Evolutionary conservation across 2,888 invertebrate genomes (phyloP).

Genomic region (Scaptodrosophila latifasciaeformis): DNA sequence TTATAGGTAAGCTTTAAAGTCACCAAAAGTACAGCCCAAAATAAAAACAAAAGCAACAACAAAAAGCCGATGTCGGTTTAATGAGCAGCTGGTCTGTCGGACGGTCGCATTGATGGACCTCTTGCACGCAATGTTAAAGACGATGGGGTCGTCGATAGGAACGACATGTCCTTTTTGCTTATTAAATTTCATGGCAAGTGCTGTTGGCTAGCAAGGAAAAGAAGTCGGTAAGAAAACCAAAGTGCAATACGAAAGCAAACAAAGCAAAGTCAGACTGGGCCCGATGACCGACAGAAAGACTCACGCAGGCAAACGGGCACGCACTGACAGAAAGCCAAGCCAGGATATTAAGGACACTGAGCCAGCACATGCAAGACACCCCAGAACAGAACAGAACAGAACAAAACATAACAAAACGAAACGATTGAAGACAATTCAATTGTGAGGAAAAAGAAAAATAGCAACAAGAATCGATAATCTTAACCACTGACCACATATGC

Average conservation of each 20-base stretch:
- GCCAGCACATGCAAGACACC: constrained; percentile 1
- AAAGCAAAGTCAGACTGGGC: constrained; percentile 52
- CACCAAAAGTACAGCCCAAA: neutral
- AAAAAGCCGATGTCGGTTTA: neutral
- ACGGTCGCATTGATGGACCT: constrained; percentile 59
- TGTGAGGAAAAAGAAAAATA: constrained; percentile 50
- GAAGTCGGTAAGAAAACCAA: neutral
- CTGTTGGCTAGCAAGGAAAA: constrained; percentile 18
- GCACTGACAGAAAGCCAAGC: neutral
- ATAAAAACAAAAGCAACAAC: constrained; percentile 1
- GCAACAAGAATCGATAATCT: constrained; percentile 54
- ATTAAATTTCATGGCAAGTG: constrained; percentile 65
- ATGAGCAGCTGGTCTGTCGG: constrained; percentile 51
- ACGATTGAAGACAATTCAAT: constrained; percentile 62
- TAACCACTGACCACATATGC: constrained; percentile 46
- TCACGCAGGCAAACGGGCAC: neutral
- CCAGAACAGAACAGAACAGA: constrained; percentile 1
- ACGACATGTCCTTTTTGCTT: constrained; percentile 60
- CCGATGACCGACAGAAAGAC: neutral
- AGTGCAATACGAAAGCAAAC: constrained; percentile 32
- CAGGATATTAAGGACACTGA: constrained; percentile 12
- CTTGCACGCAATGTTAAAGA: constrained; percentile 51
- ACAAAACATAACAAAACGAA: constrained; percentile 32
- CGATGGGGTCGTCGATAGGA: neutral
- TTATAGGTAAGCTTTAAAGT: constrained; percentile 24